Percentiles rank a stretch among this genome's conserved stretches.
Conservation (phyloP, 2,797 vertebrate genomes). For the Lagothrix lagotricha region DNA sequence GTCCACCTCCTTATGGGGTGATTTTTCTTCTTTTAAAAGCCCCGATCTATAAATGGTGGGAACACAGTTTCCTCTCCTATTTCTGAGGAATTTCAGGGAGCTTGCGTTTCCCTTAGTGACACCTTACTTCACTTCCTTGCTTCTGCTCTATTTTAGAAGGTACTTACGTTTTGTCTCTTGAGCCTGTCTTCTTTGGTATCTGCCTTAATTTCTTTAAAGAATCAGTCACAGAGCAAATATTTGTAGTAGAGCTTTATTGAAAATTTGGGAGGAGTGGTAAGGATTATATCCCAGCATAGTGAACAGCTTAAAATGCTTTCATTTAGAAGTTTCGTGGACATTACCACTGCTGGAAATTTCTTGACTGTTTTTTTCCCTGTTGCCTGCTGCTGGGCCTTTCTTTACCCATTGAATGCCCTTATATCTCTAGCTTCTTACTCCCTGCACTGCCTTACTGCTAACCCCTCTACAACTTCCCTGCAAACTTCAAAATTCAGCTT, state of each 20-base stretch:
- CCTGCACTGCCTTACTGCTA: not conserved
- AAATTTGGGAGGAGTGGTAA: slow-evolving; percentile 9
- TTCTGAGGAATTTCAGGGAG: slow-evolving; percentile 13
- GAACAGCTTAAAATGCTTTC: slow-evolving; percentile 45
- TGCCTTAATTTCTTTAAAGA: slow-evolving; percentile 36
- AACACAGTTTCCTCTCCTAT: not conserved
- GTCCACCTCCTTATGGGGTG: not conserved
- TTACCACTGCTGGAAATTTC: not conserved
- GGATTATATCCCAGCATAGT: not conserved
- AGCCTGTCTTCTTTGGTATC: slow-evolving; percentile 30
- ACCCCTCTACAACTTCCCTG: not conserved
- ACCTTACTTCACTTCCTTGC: not conserved
- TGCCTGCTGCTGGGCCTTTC: not conserved
- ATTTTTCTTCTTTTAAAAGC: not conserved
- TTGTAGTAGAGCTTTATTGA: slow-evolving; percentile 30
- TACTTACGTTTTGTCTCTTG: slow-evolving; percentile 8
- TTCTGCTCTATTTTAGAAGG: slow-evolving; percentile 34
- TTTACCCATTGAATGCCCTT: not conserved
- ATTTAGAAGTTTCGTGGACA: not conserved
- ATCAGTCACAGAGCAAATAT: not conserved
- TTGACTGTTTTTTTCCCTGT: not conserved
- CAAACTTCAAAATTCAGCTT: not conserved
- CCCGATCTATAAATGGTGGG: not conserved
- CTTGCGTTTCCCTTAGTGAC: not conserved
- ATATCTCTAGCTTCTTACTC: not conserved